Evolutionary conservation across 2,113 vertebrate genomes (phyloP), one percentile per base, ranked within the genome.

Genomic region (Oreochromis spilurus): DNA sequence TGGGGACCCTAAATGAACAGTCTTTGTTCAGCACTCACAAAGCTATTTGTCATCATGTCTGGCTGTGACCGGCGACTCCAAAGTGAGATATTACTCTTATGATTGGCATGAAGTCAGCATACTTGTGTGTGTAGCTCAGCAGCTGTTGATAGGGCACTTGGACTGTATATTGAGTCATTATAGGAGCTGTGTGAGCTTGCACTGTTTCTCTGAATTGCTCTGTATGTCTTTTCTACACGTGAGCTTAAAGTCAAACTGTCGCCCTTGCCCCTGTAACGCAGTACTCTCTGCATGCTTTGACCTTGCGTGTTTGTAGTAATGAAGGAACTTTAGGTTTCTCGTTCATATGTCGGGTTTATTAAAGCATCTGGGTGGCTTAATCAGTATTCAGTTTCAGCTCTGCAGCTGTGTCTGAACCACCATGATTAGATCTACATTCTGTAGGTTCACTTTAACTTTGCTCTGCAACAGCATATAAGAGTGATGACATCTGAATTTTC

Each of bases 281-380:
- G 82, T 62, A 82, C n/a, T 9, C 34, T 16, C 26, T 50, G 78
- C 77, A 70, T 75, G 78, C 86, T 81, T 83, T 77, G 36, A 77
- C 81, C 80, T 13, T 29, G 55, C 36, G 11, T 84, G 82, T 79
- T 65, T 85, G 29, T 54, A 75, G 55, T 72, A 80, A 84, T 55
- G 26, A 84, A 82, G 52, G n/a, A 79, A 81, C 81, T 82, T 81
- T 34, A 38, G 26, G 40, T 78, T 26, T 77, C 82, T 88, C 84
- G 38, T 90, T 89, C 58, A 79, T 83, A 70, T 83, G 91, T 92
- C 85, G 83, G 12, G 9, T 91, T 93, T 90, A 88, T 89, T 92
- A 58, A 78, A 31, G 57, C 87, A 52, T 65, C 52, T 40, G 14
- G 7, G 48, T 43, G n/a, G 85, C 87, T 88, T 86, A 77, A 89